A percentile compares a stretch with the other conserved stretches of the same genome.
Evolutionary conservation across 2,113 vertebrate species (phyloP).

Genomic region (Pseudolaguvia tuberculata): DNA sequence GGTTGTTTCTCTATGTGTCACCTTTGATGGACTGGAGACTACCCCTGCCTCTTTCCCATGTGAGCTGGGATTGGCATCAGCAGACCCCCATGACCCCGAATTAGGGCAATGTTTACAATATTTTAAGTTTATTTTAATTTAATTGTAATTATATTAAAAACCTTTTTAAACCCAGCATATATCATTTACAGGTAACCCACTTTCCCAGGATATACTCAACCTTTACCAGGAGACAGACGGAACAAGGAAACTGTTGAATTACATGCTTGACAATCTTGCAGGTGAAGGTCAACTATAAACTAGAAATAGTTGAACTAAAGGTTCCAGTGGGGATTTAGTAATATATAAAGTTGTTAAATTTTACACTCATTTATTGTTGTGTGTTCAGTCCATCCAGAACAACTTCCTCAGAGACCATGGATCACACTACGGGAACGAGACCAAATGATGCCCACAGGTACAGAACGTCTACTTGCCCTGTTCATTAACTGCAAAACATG

Average conservation of each 20-base stretch:
- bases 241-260: constrained; percentile 97
- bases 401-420: constrained; percentile 97
- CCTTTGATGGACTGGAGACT: too few species aligned
- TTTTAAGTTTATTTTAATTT: too few species aligned
- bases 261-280: constrained; percentile 99
- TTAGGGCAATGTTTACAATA: too few species aligned
- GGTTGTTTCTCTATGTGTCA: too few species aligned
- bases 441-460: constrained; percentile 90
- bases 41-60: too few species aligned
- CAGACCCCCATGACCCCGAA: too few species aligned
- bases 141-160: too few species aligned
- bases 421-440: constrained; percentile 96
- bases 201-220: constrained; percentile 98
- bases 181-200: constrained; percentile 85
- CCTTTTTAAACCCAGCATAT: background rate
- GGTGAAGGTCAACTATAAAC: constrained; percentile 59
- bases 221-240: constrained; percentile 96
- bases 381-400: constrained; percentile 89
- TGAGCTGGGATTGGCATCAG: too few species aligned
- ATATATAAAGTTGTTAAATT: constrained; percentile 18
- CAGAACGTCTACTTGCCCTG: background rate
- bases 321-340: background rate
- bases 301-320: background rate
- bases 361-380: background rate
- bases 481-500: background rate